These are phyloP conservation scores for Morbakka virulenta DNA, from an alignment of 30 jellyfish, hydroid and myxozoan species.

Conservation along the genomic window DNA sequence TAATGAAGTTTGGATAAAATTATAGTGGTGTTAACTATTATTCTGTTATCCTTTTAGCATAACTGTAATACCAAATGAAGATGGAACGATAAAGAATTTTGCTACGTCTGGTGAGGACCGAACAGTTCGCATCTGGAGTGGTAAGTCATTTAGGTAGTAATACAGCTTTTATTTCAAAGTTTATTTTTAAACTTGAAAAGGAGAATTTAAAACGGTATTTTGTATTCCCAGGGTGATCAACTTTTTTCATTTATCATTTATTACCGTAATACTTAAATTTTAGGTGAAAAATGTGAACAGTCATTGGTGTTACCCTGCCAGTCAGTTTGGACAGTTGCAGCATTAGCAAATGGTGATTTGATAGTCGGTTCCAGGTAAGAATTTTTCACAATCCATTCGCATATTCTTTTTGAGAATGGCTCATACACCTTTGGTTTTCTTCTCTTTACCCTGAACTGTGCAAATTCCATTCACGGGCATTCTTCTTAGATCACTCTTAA, in stretches of 20 bases:
- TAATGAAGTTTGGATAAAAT: too few species aligned
- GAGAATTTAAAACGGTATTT: too few species aligned
- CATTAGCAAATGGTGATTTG: slow-evolving; percentile 72
- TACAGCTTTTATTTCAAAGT: too few species aligned
- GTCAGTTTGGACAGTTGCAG: slow-evolving; percentile 73
- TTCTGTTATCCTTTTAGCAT: slow-evolving; percentile 22
- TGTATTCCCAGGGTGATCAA: neutral
- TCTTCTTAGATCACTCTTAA: too few species aligned
- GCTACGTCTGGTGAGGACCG: slow-evolving; percentile 86
- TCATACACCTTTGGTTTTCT: too few species aligned
- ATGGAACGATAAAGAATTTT: slow-evolving; percentile 47
- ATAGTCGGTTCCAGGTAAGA: slow-evolving; percentile 77
- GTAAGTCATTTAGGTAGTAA: slow-evolving; percentile 22
- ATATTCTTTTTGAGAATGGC: too few species aligned
- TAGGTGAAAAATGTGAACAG: slow-evolving; percentile 64
- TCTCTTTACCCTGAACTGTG: too few species aligned
- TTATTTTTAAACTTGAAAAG: neutral
- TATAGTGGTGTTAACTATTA: too few species aligned
- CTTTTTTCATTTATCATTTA: neutral
- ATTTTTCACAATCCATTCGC: too few species aligned
- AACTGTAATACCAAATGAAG: slow-evolving; percentile 26
- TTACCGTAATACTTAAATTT: neutral
- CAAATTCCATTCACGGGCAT: too few species aligned
- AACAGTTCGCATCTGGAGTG: slow-evolving; percentile 70
- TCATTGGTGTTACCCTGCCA: slow-evolving; percentile 74